Base-by-base conservation (phyloP, 2,113 vertebrate genomes). In the Istiophorus platypterus region DNA sequence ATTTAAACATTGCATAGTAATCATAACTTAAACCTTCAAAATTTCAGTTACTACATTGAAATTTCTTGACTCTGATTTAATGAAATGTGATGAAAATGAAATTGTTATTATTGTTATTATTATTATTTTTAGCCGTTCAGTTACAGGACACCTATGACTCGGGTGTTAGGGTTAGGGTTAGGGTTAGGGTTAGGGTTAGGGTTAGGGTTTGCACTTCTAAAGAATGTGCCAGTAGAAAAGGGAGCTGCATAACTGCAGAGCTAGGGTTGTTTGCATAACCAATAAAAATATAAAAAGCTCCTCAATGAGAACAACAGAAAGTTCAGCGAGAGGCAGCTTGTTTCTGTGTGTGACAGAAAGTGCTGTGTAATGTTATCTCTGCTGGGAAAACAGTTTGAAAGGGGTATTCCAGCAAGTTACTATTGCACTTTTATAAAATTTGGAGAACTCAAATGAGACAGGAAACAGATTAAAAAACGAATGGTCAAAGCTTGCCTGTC, bases 281-380 rank as follows among this genome's bases (percentile, higher is more conserved):
- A 77, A 59, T 47, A 54, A 14, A 45, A 54, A 63, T 22, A 65
- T 27, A 47, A n/a, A 68, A 47, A 74, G 6, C 26, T n/a, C 45
- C 56, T 45, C 24, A 17, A 27, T 75, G 22, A 37, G 57, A 70
- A 37, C 2, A 2, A 64, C 2, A 9, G 20, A 17, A 4, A 52
- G 62, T 17, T 52, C 7, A 59, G 7, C 13, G 31, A 34, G 5
- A 61, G 29, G 13, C 62, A 39, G 17, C 18, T 4, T 39, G 24
- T 62, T 24, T 52, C 37, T 26, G 59, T 37, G 31, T 37, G 34
- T 14, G 51, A 24, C 14, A 26, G 14, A 5, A 31, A 17, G 14
- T 0, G 18, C 18, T 41, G 5, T 29, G 61, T 80, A 62, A 57
- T 15, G 1, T 27, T 73, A 52, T 72, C 54, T 71, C 31, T 49